Evolutionary conservation across 2,797 vertebrate species (phyloP), one percentile per base, ranked within the genome.

Genomic region (Rhodeus uyekii): DNA sequence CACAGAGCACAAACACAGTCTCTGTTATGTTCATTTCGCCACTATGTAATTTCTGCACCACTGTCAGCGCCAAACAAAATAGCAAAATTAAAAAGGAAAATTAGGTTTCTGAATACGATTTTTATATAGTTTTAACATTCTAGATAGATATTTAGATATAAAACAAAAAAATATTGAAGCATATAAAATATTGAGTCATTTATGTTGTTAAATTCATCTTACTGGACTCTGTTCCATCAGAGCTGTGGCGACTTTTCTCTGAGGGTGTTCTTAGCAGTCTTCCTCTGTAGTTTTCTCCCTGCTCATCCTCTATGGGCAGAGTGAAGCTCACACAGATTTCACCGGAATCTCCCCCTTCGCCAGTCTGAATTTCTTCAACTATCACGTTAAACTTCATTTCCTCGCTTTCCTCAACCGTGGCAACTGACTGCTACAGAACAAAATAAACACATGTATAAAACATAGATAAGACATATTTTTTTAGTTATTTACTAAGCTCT

Each of bases 211-310:
- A 50, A 14, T 50, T 64, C 16, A 13, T 83, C 86, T 84, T 83
- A 86, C 83, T 86, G 65, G 60, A 79, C 68, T 85, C 86, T 44
- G 82, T 60, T 50, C 72, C 60, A 44, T 85, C 85, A 42, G 78
- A 79, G 72, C 65, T 84, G n/a, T 61, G 36, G 18, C 53, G 50
- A 73, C 75, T 85, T 53, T 85, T 85, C 27, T 86, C 86, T 58
- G 78, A 64, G 8, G 76, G 39, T 8, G 18, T 29, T 36, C 42
- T 64, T 50, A 55, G 69, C 38, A 34, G 67, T 58, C 58, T 64
- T 36, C 22, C 48, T 24, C 29, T 81, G 74, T 7, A 78, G 67
- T n/a, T 63, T 63, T 82, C 74, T 53, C 64, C 72, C 39, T 29
- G 42, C 46, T 82, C 84, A 73, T 84, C 83, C 68, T 75, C 81